Percentiles rank a stretch among this genome's conserved stretches.
These are phyloP conservation scores for Brachyptera putata DNA, from an alignment of 2,888 invertebrate genomes.

Conservation along the genomic window DNA sequence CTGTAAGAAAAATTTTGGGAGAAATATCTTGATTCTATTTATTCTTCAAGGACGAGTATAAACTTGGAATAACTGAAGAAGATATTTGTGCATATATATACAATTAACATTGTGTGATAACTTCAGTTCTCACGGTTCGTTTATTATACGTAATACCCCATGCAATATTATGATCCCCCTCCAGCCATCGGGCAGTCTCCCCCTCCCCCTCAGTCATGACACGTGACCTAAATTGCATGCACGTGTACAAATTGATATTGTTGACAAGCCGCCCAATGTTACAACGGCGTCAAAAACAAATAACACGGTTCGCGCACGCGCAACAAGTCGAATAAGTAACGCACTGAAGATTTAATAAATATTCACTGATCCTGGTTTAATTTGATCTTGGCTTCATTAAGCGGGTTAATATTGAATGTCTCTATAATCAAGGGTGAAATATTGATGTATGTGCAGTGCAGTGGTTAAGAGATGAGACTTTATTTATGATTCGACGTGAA, in stretches of 20 bases:
- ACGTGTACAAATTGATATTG: slow-evolving; percentile 19
- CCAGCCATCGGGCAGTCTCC: slow-evolving; percentile 9
- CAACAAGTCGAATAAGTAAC: slow-evolving; percentile 3
- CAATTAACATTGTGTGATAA: too few relatives aligned
- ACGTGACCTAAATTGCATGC: slow-evolving; percentile 27
- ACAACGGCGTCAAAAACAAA: background rate
- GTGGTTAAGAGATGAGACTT: background rate
- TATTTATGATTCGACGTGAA: too few relatives aligned
- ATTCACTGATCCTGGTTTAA: background rate
- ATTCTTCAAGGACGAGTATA: too few relatives aligned
- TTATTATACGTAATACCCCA: too few relatives aligned
- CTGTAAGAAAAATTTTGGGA: too few relatives aligned
- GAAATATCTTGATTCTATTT: too few relatives aligned
- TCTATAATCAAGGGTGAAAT: too few relatives aligned
- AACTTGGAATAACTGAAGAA: too few relatives aligned
- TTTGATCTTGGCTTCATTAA: background rate
- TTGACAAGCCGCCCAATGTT: background rate
- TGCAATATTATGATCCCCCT: too few relatives aligned
- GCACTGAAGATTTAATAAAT: background rate
- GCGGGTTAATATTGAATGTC: too few relatives aligned
- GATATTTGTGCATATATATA: too few relatives aligned
- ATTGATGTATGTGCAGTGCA: background rate
- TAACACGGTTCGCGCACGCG: background rate
- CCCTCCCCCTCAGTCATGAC: slow-evolving; percentile 6
- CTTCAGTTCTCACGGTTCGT: slow-evolving; percentile 24